Base-by-base conservation (phyloP, 2,113 vertebrate genomes). In the Ovis canadensis region DNA sequence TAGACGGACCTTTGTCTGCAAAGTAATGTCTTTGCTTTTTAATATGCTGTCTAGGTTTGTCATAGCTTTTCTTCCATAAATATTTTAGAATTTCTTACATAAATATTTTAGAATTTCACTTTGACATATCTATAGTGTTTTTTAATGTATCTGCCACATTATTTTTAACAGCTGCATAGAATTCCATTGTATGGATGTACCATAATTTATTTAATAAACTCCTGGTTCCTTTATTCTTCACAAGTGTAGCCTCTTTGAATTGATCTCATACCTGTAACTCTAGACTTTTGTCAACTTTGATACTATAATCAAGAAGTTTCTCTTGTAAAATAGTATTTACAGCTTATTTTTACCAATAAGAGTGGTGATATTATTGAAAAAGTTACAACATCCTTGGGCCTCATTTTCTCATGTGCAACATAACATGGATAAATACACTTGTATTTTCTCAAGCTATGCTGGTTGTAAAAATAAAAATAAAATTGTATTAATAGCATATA, bases 271-370 rank as follows among this genome's bases (percentile, higher is more conserved):
- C 81, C 15, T 91, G 25, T 88, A 25, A 60, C 5, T 21, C 55
- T 10, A 83, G 27, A 89, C 1, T 9, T 55, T 43, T 91, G 43
- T 81, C 17, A 89, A 21, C 23, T 77, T 40, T 88, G 14, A 45
- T 62, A 91, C 45, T 85, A 23, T 59, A 71, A n/a, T 64, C 77
- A 67, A 90, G 54, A 25, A 19, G 7, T 64, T 52, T 81, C 19
- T 45, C 52, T 83, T 62, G 59, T 82, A 74, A 91, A 74, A 74
- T 54, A 52, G 29, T 36, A 74, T 74, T 82, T 87, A 50, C 1
- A 50, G n/a, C n/a, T 96, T 92, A 40, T 50, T 94, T 98, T 95
- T 31, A 8, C 25, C 45, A 50, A 31, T 89, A 78, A 96, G 96
- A 86, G 25, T 85, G 5, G 12, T 82, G 78, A 81, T 50, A 52